Conservation (phyloP, 2,888 invertebrate species). For the Sinelater perroti region DNA sequence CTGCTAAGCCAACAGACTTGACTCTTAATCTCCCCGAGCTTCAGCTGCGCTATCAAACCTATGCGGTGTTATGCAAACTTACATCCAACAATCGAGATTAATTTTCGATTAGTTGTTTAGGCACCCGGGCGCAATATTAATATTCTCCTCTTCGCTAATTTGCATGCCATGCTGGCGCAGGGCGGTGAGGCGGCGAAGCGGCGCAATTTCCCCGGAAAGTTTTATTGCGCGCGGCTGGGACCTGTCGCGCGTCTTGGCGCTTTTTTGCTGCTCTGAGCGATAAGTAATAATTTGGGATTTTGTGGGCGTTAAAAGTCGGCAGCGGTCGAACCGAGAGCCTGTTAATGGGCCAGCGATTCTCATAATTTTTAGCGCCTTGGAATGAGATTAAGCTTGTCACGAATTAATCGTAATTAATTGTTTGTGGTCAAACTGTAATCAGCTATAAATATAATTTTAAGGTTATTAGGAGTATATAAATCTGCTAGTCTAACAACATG, state of each 20-base stretch:
- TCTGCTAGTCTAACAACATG: too few relatives aligned
- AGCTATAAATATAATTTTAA: too few relatives aligned
- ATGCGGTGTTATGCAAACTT: conserved; percentile 48
- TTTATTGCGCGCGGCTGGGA: background rate
- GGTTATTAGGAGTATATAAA: too few relatives aligned
- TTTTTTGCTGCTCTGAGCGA: background rate
- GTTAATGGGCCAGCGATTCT: too few relatives aligned
- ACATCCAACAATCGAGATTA: conserved; percentile 44
- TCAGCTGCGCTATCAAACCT: conserved; percentile 44
- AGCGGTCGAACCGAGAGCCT: too few relatives aligned
- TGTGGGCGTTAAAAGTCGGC: too few relatives aligned
- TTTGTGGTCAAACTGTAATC: too few relatives aligned
- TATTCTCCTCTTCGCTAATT: conserved; percentile 21
- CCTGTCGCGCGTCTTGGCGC: background rate
- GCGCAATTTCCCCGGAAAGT: background rate
- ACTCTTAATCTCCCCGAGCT: conserved; percentile 50
- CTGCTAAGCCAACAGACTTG: conserved; percentile 53
- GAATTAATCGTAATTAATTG: too few relatives aligned
- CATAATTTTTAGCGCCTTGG: too few relatives aligned
- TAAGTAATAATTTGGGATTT: too few relatives aligned
- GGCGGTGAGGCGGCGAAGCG: background rate
- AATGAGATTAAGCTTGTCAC: too few relatives aligned
- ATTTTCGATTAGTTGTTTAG: conserved; percentile 49
- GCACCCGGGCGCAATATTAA: conserved; percentile 40
- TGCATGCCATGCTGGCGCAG: conserved; percentile 20